Conservation (phyloP, 2,888 invertebrate species). For the Meghimatium bilineatum region DNA sequence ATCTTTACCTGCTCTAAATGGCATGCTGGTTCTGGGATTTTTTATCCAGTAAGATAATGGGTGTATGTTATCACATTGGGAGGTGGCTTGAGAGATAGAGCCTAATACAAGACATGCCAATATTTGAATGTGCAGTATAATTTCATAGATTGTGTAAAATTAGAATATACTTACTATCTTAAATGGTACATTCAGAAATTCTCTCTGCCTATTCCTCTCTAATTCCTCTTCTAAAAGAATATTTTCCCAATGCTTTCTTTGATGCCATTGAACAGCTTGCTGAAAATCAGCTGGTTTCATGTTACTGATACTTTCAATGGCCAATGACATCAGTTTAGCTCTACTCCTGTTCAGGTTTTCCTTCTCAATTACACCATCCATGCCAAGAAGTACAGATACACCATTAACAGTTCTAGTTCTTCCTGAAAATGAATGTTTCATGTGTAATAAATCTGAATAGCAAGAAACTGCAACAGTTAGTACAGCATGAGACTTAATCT, state of each 20-base stretch:
- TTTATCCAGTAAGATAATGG: too few species aligned
- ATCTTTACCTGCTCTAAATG: too few species aligned
- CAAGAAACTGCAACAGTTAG: too few species aligned
- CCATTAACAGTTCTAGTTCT: slow-evolving; percentile 51
- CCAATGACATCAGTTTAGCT: slow-evolving; percentile 48
- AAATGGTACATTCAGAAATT: slow-evolving; percentile 12
- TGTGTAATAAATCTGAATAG: neutral
- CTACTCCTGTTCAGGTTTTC: slow-evolving; percentile 47
- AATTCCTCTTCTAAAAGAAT: neutral
- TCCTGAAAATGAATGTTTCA: slow-evolving; percentile 37
- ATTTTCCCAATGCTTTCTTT: neutral
- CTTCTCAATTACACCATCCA: slow-evolving; percentile 41
- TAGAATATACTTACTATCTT: neutral
- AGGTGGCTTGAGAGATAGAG: too few species aligned
- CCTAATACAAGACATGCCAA: too few species aligned
- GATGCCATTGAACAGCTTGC: neutral
- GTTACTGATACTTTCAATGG: slow-evolving; percentile 31
- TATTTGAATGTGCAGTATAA: neutral
- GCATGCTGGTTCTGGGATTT: too few species aligned
- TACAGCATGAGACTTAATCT: too few species aligned
- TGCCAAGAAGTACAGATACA: slow-evolving; percentile 47
- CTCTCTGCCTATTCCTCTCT: neutral
- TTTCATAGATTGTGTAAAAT: neutral
- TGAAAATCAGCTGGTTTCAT: slow-evolving; percentile 14
- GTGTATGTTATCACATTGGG: too few species aligned